These are phyloP conservation scores for Nymphalis io DNA, from an alignment of 1,140 invertebrate species.

Conservation along the genomic window DNA sequence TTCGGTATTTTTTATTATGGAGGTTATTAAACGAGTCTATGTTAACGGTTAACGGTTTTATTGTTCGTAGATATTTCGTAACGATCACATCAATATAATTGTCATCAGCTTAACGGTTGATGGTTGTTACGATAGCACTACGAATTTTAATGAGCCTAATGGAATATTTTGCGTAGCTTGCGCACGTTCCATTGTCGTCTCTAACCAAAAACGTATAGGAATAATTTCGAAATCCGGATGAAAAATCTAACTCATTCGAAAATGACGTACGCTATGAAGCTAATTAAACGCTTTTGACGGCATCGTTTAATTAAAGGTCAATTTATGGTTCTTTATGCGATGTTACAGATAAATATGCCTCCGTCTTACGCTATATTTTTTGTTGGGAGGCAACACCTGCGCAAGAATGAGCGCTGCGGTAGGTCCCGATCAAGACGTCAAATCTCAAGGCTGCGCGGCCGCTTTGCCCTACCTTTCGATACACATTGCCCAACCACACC, in stretches of 20 bases:
- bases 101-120: neutral
- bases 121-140: neutral
- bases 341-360: constrained; percentile 60
- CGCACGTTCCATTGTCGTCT: neutral
- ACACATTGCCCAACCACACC: constrained; percentile 59
- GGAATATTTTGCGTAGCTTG: constrained; percentile 14
- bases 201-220: neutral
- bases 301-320: constrained; percentile 57
- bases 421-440: constrained; percentile 79
- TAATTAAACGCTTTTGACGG: constrained; percentile 43
- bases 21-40: constrained; percentile 14
- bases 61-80: constrained; percentile 8
- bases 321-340: constrained; percentile 55
- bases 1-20: neutral
- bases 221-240: constrained; percentile 13
- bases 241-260: constrained; percentile 23
- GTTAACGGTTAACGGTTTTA: neutral
- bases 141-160: constrained; percentile 12
- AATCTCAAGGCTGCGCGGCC: constrained; percentile 74
- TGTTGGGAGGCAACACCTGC: constrained; percentile 72
- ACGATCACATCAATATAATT: neutral
- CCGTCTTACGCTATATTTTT: constrained; percentile 75
- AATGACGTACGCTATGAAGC: constrained; percentile 33
- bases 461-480: constrained; percentile 66
- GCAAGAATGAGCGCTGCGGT: constrained; percentile 70